Conservation (phyloP, 2,888 invertebrate genomes). For the Alentia gelatinosa region DNA sequence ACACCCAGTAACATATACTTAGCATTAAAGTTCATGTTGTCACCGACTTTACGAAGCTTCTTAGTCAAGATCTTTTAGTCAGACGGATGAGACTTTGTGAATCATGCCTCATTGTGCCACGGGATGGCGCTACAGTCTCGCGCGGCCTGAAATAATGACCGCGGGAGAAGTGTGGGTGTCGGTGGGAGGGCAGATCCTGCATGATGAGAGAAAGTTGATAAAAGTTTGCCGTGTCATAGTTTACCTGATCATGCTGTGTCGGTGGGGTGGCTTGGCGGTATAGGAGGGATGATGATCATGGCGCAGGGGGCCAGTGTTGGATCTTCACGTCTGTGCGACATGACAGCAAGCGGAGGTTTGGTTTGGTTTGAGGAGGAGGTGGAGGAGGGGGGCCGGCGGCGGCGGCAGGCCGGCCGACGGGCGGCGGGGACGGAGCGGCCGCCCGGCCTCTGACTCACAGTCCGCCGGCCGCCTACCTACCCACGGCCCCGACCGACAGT, state of each 20-base stretch:
- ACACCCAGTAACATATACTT: no score
- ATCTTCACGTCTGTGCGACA: not conserved
- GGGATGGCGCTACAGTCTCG: not conserved
- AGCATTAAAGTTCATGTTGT: no score
- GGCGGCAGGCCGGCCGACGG: not conserved
- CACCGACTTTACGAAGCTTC: no score
- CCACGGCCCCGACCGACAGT: not conserved
- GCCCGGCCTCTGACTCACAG: constrained; percentile 18
- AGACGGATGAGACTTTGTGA: no score
- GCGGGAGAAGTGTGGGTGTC: no score
- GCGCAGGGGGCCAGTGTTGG: not conserved
- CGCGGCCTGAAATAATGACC: not conserved
- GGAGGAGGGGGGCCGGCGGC: not conserved
- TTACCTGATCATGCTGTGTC: constrained; percentile 10
- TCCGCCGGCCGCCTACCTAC: not conserved
- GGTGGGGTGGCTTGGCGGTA: not conserved
- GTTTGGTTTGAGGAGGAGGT: not conserved
- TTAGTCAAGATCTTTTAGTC: not conserved
- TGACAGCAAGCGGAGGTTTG: not conserved
- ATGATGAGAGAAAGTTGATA: not conserved
- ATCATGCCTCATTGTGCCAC: not conserved
- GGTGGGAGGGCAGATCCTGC: not conserved
- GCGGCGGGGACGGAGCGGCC: not conserved
- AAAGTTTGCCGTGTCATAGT: not conserved
- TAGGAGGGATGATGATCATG: not conserved